Conservation (phyloP, 2,888 invertebrate genomes). For the Hoplodrina blanda region DNA sequence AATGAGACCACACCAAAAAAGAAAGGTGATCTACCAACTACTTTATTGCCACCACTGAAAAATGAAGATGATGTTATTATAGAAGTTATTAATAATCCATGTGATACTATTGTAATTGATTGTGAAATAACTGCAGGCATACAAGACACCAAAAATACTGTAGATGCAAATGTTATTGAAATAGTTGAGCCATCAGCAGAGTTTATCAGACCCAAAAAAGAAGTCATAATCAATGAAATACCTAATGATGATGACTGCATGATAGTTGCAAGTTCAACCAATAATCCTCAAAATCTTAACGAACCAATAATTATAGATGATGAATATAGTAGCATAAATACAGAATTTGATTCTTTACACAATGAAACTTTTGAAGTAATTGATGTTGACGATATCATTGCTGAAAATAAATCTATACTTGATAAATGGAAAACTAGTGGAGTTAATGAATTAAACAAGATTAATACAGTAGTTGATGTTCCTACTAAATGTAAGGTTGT, state of each 20-base stretch:
- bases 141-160: not conserved
- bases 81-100: conserved; percentile 61
- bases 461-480: conserved; percentile 46
- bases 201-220: not conserved
- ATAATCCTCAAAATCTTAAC: conserved; percentile 2
- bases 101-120: conserved; percentile 65
- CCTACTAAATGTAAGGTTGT: conserved; percentile 16
- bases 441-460: conserved; percentile 1
- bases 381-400: conserved; percentile 73
- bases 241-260: conserved; percentile 46
- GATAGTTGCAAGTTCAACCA: conserved; percentile 23
- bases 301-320: conserved; percentile 60
- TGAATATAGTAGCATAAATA: conserved; percentile 45
- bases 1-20: not conserved
- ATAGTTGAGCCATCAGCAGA: conserved; percentile 7
- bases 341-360: conserved; percentile 7
- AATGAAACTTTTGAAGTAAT: conserved; percentile 60
- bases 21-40: not conserved
- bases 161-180: conserved; percentile 12
- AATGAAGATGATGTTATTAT: conserved; percentile 24
- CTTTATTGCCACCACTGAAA: not conserved
- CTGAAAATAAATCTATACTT: conserved; percentile 67
- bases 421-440: conserved; percentile 34
- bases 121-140: not conserved
- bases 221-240: not conserved